These are phyloP conservation scores for Scomberomorus guttatus DNA, from an alignment of 2,797 vertebrate genomes.

Conservation along the genomic window DNA sequence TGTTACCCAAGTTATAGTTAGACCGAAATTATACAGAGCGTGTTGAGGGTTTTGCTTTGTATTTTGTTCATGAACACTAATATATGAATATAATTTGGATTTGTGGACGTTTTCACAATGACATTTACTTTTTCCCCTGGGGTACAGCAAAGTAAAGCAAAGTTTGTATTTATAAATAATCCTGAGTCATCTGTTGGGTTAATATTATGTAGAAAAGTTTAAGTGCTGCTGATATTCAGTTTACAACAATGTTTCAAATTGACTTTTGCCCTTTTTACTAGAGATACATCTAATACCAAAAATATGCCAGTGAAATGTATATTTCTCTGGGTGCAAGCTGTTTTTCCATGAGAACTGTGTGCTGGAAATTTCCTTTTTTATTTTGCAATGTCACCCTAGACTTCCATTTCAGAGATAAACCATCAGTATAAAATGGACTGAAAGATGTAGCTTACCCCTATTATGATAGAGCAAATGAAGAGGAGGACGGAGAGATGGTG, in stretches of 20 bases:
- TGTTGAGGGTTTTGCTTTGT: not conserved
- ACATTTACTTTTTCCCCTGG: too few species aligned
- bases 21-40: not conserved
- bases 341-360: not conserved
- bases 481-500: constrained; percentile 80
- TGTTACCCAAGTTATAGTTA: not conserved
- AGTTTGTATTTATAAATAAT: not conserved
- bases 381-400: not conserved
- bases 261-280: not conserved
- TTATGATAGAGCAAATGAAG: constrained; percentile 63
- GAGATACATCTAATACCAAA: not conserved
- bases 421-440: not conserved
- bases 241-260: not conserved
- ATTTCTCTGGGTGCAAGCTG: not conserved
- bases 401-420: not conserved
- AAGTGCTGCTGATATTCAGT: not conserved
- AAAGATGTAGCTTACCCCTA: not conserved
- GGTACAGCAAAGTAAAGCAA: not conserved
- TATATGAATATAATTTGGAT: too few species aligned
- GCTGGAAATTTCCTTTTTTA: too few species aligned
- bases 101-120: too few species aligned
- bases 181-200: not conserved
- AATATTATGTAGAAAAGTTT: not conserved
- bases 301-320: not conserved
- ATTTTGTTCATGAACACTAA: too few species aligned